These are phyloP conservation scores for Coryphaenoides rupestris DNA, from an alignment of 2,113 vertebrate genomes.

Conservation along the genomic window DNA sequence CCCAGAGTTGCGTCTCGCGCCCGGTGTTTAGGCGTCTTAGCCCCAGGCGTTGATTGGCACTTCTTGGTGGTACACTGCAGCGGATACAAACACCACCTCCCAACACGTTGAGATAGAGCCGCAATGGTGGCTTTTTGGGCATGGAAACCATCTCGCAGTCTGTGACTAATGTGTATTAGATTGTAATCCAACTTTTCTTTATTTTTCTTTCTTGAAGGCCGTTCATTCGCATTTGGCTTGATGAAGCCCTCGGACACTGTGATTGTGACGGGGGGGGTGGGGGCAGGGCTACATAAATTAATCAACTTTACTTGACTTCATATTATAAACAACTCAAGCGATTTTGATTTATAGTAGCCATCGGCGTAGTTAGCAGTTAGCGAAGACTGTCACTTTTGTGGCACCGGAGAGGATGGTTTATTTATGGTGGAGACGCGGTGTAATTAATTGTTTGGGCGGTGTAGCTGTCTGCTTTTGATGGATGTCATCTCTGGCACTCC, in stretches of 20 bases:
- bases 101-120: too few relatives aligned
- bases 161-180: too few relatives aligned
- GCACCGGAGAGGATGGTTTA: slow-evolving; percentile 16
- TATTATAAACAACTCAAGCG: too few relatives aligned
- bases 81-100: slow-evolving; percentile 5
- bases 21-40: slow-evolving; percentile 21
- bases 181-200: too few relatives aligned
- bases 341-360: neutral
- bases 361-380: slow-evolving; percentile 19
- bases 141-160: too few relatives aligned
- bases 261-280: too few relatives aligned
- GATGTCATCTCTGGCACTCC: slow-evolving; percentile 34
- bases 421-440: slow-evolving; percentile 16
- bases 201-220: too few relatives aligned
- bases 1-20: slow-evolving; percentile 41
- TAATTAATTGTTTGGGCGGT: slow-evolving; percentile 26
- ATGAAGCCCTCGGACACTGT: too few relatives aligned
- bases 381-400: slow-evolving; percentile 18
- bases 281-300: too few relatives aligned
- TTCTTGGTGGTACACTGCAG: slow-evolving; percentile 39
- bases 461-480: slow-evolving; percentile 22
- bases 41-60: slow-evolving; percentile 31
- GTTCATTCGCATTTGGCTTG: too few relatives aligned
- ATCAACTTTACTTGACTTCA: too few relatives aligned
- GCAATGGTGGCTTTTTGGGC: too few relatives aligned